These are phyloP conservation scores for Hybognathus amarus DNA, from an alignment of 2,797 vertebrate genomes.

Conservation along the genomic window DNA sequence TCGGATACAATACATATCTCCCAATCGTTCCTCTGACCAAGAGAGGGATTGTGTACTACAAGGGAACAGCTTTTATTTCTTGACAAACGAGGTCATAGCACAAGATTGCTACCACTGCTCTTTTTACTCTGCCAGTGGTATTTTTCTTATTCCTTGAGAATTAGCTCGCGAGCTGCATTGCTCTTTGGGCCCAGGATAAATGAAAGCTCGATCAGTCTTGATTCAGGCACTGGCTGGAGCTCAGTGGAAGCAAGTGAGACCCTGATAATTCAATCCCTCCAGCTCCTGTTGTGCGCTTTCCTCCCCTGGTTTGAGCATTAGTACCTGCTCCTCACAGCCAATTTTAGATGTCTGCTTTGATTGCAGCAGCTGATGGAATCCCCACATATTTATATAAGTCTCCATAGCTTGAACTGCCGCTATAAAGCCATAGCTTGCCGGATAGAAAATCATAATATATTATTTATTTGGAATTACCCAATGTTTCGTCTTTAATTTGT, in stretches of 20 bases:
- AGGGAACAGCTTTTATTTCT: constrained; percentile 60
- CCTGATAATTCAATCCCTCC: constrained; percentile 67
- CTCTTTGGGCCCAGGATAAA: constrained; percentile 59
- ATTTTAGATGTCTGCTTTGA: constrained; percentile 69
- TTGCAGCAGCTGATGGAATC: constrained; percentile 54
- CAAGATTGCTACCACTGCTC: constrained; percentile 56
- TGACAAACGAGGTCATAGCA: constrained; percentile 61
- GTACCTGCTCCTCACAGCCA: constrained; percentile 62
- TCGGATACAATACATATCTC: constrained; percentile 53
- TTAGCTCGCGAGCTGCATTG: constrained; percentile 33
- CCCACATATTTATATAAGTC: constrained; percentile 47
- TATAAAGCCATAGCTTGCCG: not conserved
- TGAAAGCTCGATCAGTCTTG: constrained; percentile 68
- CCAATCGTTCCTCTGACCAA: constrained; percentile 32
- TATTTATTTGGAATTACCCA: not conserved
- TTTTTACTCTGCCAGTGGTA: constrained; percentile 56
- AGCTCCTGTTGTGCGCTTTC: constrained; percentile 66
- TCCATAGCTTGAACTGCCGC: constrained; percentile 25
- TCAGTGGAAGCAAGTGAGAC: constrained; percentile 70
- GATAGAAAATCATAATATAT: not conserved
- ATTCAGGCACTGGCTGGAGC: constrained; percentile 66
- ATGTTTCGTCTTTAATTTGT: constrained; percentile 18
- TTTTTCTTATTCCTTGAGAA: constrained; percentile 60
- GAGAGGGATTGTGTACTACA: constrained; percentile 56
- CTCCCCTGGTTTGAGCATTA: constrained; percentile 59